Conservation (phyloP, 2,113 vertebrate species). For the Coracopsis vasa region DNA sequence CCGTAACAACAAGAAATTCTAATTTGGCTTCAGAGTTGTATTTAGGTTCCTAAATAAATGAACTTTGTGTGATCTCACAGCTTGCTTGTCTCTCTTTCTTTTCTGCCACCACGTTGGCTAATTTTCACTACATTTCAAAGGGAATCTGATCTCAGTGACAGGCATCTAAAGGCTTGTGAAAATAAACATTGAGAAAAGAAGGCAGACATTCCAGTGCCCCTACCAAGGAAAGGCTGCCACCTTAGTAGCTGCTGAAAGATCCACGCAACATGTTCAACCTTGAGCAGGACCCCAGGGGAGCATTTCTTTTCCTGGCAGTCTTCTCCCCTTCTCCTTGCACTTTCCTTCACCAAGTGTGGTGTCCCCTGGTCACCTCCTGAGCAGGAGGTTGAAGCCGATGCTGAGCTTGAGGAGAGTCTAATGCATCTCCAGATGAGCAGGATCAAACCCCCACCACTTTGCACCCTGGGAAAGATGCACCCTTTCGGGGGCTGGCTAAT, state of each 20-base stretch:
- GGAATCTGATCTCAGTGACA: conserved; percentile 5
- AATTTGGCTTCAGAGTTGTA: conserved; percentile 50
- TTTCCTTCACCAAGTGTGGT: neutral
- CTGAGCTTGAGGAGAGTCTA: neutral
- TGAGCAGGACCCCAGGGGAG: neutral
- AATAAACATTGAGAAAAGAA: neutral
- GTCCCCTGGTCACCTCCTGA: neutral
- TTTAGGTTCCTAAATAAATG: conserved; percentile 57
- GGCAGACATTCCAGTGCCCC: neutral
- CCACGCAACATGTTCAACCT: neutral
- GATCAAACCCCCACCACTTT: neutral
- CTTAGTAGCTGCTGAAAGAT: neutral
- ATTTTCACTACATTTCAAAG: conserved; percentile 6
- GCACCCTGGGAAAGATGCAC: neutral
- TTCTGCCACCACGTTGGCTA: conserved; percentile 22
- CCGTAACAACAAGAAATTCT: conserved; percentile 35
- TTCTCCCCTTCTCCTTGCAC: neutral
- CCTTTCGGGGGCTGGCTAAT: neutral
- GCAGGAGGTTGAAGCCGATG: neutral
- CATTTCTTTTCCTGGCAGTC: neutral
- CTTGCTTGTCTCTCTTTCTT: conserved; percentile 53
- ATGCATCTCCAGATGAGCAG: neutral
- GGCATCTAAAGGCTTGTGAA: neutral
- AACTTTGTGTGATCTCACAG: conserved; percentile 60
- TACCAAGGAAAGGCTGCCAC: neutral